A percentile compares a stretch with the other conserved stretches of the same genome.
phyloP scores from a whole-genome alignment of 2,113 vertebrate genomes.

The Tragelaphus scriptus region DNA sequence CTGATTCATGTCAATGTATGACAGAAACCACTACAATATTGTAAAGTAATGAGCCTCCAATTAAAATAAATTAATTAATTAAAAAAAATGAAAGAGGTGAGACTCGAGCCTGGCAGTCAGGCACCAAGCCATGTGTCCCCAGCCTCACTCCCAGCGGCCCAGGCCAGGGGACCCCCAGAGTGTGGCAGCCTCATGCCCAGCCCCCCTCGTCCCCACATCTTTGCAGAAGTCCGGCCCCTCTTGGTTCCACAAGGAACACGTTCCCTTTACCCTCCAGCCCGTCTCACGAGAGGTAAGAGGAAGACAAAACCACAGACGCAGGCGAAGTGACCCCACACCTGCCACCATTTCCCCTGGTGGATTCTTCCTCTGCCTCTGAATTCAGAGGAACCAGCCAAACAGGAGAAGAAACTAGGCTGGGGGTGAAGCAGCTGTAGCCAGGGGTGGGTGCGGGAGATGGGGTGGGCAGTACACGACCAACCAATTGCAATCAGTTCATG shows the following conservation, averaged over 20 bases:
- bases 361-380: neutral
- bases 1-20: neutral
- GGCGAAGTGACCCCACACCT: neutral
- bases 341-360: neutral
- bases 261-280: neutral
- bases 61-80: neutral
- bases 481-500: neutral
- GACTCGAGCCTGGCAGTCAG: neutral
- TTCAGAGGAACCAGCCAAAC: neutral
- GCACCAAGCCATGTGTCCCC: fast-evolving
- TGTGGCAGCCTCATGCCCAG: fast-evolving
- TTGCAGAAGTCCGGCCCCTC: neutral
- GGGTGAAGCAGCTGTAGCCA: neutral
- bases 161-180: neutral
- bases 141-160: neutral
- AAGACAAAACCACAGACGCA: conserved; percentile 44
- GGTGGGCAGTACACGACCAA: neutral
- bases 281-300: conserved; percentile 31
- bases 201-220: neutral
- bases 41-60: neutral
- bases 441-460: no score
- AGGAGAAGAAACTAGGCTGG: neutral
- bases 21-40: neutral
- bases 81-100: neutral
- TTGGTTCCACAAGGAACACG: neutral